phyloP scores from a whole-genome alignment of 2,797 vertebrate species.

The Poecilia gillii region DNA sequence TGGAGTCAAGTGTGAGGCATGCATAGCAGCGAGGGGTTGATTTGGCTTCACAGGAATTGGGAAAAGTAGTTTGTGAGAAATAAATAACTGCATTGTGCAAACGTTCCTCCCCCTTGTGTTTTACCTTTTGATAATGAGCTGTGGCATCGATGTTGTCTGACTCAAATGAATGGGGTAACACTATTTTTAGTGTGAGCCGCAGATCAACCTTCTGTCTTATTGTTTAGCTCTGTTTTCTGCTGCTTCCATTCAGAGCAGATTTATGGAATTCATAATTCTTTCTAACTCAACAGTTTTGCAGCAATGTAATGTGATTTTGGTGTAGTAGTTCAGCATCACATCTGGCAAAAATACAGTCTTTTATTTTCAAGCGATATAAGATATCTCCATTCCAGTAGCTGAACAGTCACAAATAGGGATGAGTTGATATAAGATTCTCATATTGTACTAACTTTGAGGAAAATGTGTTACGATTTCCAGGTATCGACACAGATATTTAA shows the following conservation, averaged over 20 bases:
- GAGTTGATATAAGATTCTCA: background rate
- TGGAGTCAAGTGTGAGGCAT: background rate
- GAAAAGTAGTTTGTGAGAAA: background rate
- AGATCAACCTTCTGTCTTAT: background rate
- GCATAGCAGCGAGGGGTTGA: constrained; percentile 5
- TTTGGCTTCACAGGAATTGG: background rate
- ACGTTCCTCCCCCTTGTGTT: background rate
- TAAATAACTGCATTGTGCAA: background rate
- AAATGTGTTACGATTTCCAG: background rate
- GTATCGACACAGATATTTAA: background rate
- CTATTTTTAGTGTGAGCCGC: background rate
- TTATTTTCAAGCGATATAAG: background rate
- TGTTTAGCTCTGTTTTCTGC: background rate
- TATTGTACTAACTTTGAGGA: background rate
- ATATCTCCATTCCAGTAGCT: background rate
- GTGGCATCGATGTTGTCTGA: background rate
- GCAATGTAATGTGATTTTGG: background rate
- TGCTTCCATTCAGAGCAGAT: background rate
- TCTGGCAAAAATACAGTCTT: background rate
- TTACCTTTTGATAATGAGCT: background rate
- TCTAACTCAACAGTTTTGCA: background rate
- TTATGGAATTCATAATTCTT: background rate
- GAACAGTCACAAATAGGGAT: background rate
- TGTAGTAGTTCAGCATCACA: background rate
- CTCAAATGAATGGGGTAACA: background rate